A percentile compares a stretch with the other conserved stretches of the same genome.
Conservation (phyloP, 2,113 vertebrate species). For the Micronycteris hirsuta region DNA sequence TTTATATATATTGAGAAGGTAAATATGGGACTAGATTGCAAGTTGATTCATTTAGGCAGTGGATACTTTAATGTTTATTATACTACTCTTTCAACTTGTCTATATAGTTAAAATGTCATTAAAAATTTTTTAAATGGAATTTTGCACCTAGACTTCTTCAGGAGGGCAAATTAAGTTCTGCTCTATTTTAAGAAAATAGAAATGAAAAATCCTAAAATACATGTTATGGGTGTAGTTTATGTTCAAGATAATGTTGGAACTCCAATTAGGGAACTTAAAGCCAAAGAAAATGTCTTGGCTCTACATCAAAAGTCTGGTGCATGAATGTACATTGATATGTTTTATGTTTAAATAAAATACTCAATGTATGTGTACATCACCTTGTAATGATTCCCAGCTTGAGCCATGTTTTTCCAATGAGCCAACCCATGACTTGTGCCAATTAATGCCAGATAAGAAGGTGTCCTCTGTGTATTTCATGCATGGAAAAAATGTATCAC, state of each 20-base stretch:
- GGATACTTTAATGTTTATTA: background rate
- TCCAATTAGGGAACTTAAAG: background rate
- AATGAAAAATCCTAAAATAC: background rate
- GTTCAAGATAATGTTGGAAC: background rate
- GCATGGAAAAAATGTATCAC: background rate
- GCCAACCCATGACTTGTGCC: background rate
- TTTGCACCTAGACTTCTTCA: background rate
- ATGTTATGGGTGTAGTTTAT: background rate
- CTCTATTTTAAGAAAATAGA: background rate
- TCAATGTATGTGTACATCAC: background rate
- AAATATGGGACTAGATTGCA: background rate
- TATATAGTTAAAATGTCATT: background rate
- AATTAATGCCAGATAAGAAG: background rate
- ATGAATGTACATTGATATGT: background rate
- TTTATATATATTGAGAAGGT: background rate
- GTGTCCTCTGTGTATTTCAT: background rate
- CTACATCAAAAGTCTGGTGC: background rate
- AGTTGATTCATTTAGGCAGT: background rate
- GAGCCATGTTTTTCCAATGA: background rate
- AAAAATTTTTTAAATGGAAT: background rate
- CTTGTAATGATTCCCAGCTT: background rate
- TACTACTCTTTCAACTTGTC: background rate
- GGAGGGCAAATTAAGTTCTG: background rate
- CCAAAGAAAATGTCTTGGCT: background rate
- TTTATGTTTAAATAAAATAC: conserved; percentile 35